A percentile compares a stretch with the other conserved stretches of the same genome.
These are phyloP conservation scores for Philereme transversata DNA, from an alignment of 2,888 invertebrate species.

Conservation along the genomic window DNA sequence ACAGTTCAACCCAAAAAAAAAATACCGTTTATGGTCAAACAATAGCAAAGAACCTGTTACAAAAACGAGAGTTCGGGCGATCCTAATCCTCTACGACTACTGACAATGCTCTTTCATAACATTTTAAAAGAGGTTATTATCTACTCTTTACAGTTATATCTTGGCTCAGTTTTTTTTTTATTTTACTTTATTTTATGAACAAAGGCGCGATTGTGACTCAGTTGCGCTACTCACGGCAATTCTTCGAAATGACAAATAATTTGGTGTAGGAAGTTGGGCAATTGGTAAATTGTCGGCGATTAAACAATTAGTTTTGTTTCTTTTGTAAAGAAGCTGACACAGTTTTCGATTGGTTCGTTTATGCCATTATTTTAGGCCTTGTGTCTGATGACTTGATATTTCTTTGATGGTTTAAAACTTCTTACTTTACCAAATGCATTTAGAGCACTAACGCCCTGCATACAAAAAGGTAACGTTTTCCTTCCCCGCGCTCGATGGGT, in stretches of 20 bases:
- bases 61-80: conserved; percentile 33
- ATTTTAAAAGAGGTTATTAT: conserved; percentile 33
- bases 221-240: conserved; percentile 46
- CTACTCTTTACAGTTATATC: conserved; percentile 30
- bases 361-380: conserved; percentile 21
- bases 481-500: too few relatives aligned
- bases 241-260: conserved; percentile 56
- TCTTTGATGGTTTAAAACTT: not conserved
- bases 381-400: conserved; percentile 9
- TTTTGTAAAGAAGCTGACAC: conserved; percentile 44
- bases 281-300: conserved; percentile 59
- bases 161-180: conserved; percentile 21
- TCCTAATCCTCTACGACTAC: conserved; percentile 32
- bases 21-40: conserved; percentile 25
- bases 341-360: conserved; percentile 38
- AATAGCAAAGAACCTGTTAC: conserved; percentile 29
- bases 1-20: conserved; percentile 17
- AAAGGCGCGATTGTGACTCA: conserved; percentile 34
- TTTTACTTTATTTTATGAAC: conserved; percentile 26
- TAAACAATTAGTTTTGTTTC: conserved; percentile 60
- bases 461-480: too few relatives aligned
- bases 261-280: conserved; percentile 49
- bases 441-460: too few relatives aligned
- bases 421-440: too few relatives aligned
- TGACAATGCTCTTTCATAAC: conserved; percentile 38